Conservation (phyloP, 2,888 invertebrate genomes). For the Diaprepes abbreviatus region DNA sequence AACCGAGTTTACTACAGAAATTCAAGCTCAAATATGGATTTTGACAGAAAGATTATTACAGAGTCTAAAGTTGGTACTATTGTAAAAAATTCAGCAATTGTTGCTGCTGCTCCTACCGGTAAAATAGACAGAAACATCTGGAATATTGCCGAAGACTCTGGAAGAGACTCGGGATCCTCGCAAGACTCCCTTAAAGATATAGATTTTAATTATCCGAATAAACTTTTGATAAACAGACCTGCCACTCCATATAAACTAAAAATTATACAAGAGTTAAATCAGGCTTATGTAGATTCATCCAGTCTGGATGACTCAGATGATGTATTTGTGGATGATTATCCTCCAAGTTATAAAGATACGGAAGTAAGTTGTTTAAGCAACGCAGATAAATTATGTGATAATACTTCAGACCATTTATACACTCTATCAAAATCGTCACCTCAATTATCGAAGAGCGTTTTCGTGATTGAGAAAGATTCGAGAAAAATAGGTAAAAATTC, state of each 20-base stretch:
- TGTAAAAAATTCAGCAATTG: conserved; percentile 65
- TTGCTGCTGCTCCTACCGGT: conserved; percentile 66
- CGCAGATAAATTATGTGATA: conserved; percentile 26
- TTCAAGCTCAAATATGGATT: conserved; percentile 19
- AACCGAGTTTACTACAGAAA: conserved; percentile 16
- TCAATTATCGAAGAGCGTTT: conserved; percentile 60
- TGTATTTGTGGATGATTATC: conserved; percentile 58
- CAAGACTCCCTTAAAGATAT: conserved; percentile 54
- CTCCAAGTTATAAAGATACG: conserved; percentile 18
- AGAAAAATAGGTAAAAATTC: conserved; percentile 33
- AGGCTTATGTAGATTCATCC: conserved; percentile 52
- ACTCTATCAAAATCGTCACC: conserved; percentile 60
- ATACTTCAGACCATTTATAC: conserved; percentile 44
- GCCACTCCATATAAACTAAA: conserved; percentile 54
- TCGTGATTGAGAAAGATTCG: conserved; percentile 59
- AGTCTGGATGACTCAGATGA: conserved; percentile 59
- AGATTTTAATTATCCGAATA: conserved; percentile 49
- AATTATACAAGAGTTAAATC: conserved; percentile 50
- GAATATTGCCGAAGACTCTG: conserved; percentile 70
- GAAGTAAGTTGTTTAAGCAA: conserved; percentile 33
- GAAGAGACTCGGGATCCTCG: conserved; percentile 61
- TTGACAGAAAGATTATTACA: conserved; percentile 27
- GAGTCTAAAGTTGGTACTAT: conserved; percentile 52
- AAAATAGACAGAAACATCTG: conserved; percentile 63
- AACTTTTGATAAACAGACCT: conserved; percentile 53